These are phyloP conservation scores for Cydia strobilella DNA, from an alignment of 1,140 invertebrate species.

Conservation along the genomic window DNA sequence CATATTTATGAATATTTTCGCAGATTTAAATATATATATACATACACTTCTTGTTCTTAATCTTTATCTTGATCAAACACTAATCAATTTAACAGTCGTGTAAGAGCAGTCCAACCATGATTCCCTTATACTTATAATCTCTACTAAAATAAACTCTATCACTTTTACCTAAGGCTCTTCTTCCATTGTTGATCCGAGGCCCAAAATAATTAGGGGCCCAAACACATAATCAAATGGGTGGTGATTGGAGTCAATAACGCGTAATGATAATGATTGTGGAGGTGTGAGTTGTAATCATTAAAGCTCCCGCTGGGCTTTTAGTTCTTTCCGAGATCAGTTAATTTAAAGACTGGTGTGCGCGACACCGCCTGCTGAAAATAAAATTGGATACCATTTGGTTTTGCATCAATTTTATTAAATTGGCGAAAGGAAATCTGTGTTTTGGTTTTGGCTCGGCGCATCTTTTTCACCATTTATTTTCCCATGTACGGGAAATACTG, in stretches of 20 bases:
- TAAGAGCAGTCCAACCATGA: not conserved
- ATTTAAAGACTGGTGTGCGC: not conserved
- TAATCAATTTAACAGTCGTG: not conserved
- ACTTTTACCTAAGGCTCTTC: not conserved
- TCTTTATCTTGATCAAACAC: constrained; percentile 3
- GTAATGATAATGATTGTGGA: constrained; percentile 30
- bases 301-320: not conserved
- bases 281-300: constrained; percentile 17
- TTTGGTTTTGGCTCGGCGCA: too few species aligned
- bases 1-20: too few species aligned
- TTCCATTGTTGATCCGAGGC: not conserved
- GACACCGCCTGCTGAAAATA: not conserved
- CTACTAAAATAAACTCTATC: not conserved
- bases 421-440: too few species aligned
- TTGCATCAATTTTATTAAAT: too few species aligned
- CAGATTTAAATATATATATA: too few species aligned
- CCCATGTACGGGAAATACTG: too few species aligned
- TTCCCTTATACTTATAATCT: not conserved
- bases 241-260: constrained; percentile 2
- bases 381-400: not conserved
- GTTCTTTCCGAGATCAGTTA: not conserved
- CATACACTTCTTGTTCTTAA: not conserved
- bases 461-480: too few species aligned
- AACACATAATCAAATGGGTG: constrained; percentile 16
- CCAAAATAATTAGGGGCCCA: constrained; percentile 6